phyloP scores from a whole-genome alignment of 2,113 vertebrate genomes.

The Oenanthe melanoleuca region DNA sequence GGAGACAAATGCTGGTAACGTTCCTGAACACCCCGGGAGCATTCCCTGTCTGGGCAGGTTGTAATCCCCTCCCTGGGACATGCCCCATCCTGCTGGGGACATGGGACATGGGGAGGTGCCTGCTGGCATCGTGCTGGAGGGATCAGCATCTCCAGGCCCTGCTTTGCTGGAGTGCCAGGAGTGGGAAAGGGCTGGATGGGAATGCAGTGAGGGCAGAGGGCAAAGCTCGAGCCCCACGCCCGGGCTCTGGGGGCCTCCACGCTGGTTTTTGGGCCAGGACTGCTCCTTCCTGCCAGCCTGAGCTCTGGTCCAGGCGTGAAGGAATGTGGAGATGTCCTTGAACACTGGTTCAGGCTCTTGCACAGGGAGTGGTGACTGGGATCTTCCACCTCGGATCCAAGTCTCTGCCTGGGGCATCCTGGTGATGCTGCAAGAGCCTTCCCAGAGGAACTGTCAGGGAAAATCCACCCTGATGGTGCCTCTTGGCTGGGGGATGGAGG shows the following conservation, averaged over 20 bases:
- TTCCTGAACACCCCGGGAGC: accelerated
- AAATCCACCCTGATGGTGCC: neutral
- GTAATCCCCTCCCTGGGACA: accelerated
- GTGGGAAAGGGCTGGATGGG: neutral
- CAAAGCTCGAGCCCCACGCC: neutral
- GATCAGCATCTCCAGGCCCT: neutral
- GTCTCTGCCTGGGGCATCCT: neutral
- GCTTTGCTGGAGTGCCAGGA: neutral
- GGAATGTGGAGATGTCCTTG: slow-evolving; percentile 14
- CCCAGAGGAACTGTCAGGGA: neutral
- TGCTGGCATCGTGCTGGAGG: neutral
- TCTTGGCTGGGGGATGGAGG: neutral
- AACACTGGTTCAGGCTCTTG: neutral
- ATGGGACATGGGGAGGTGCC: accelerated
- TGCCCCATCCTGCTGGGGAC: neutral
- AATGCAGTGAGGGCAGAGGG: neutral
- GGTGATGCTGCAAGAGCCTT: slow-evolving; percentile 2
- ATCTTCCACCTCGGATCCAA: neutral
- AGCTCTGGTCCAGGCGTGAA: neutral
- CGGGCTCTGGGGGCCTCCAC: neutral
- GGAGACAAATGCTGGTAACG: slow-evolving; percentile 49
- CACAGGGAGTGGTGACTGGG: neutral
- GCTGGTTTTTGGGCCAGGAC: neutral
- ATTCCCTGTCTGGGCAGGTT: accelerated
- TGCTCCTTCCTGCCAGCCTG: neutral